Base-by-base conservation (phyloP, 2,888 invertebrate species). In the Dromius quadrimaculatus region DNA sequence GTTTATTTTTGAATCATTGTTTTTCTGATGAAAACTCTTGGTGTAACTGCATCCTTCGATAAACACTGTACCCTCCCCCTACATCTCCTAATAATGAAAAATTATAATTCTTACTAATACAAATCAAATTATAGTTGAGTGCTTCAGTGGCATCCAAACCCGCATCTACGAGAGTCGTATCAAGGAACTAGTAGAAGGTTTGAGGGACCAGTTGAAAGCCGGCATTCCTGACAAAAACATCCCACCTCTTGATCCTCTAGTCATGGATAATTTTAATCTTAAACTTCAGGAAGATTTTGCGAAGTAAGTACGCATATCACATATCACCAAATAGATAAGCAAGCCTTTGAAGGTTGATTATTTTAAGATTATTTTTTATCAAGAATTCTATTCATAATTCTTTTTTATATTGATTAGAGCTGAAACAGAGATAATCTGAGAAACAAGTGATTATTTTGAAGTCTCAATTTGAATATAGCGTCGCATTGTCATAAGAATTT, bases 211-310 rank as follows among this genome's bases (percentile, higher is more conserved):
- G 15, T 20, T 73, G 13, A 61, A 54, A 11, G 54, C 20, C 11
- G 73, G 73, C 9, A 64, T 66, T 19, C 65, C 63, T 5, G 72
- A 74, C 2, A 34, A 62, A 36, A 62, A 63, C 9, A 73, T 71
- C 22, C 71, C 71, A 20, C 34, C 71, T 0, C 11, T 72, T 13
- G 71, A 72, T 23, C 72, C 72, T 11, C 65, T 69, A 36, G 57
- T 28, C 8, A 32, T 64, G 38, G 62, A 71, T 3, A 66, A 68
- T 13, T 22, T 50, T 5, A 45, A 47, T 11, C 23, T 72, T n/a
- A 20, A 50, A 22, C 1, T 72, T 2, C 15, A 71, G 15, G 54
- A 71, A n/a, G 63, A 63, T 22, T 19, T 71, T 5, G 68, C 59
- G 20, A 68, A 34, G 68, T 68, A 43, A 15, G 68, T 54, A 11